Base-by-base conservation (phyloP, 2,888 invertebrate species). In the Drosophila bunnanda region DNA sequence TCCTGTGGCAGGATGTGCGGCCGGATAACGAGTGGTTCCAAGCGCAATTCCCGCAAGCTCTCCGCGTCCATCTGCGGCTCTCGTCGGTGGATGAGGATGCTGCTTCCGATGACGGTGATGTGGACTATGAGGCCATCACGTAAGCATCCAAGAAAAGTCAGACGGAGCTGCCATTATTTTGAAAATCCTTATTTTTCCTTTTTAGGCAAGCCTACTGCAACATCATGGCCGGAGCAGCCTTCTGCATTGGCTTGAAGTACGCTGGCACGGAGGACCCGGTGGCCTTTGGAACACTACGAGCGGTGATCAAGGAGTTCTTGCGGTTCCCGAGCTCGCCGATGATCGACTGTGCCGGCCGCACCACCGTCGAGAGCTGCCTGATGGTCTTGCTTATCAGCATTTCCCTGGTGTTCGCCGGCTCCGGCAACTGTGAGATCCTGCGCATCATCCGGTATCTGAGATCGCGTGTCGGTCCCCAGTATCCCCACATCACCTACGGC, bases 71-170 rank as follows among this genome's bases (percentile, higher is more conserved):
- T 44, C 53, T 85, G 5, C 61, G 75, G 3, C 36, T 79, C 34
- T 72, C 70, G 25, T 7, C 58, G 95, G 96, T 94, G 94, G 1
- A 94, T 94, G 44, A 94, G 32, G 94, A 95, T 69, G 62, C 77
- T 6, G 67, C 73, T 5, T 66, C 79, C 9, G 93, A 93, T 1
- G 82, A 82, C 15, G 92, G 92, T 39, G 93, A 93, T 59, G 94
- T 98, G 32, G 98, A 98, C 92, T 96, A 97, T 86, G 98, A 98
- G 93, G 97, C 98, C 17, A 97, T 98, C 95, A 97, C 97, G 97
- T 97, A 90, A 94, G 93, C 75, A n/a, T 3, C 6, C 8, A 0
- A 17, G 17, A 12, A 12, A 1, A 13, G 2, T 0, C 7, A 17
- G 0, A 17, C 1, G n/a, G 4, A 20, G 4, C 13, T 13, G 4